Base-by-base conservation (phyloP, 2,888 invertebrate genomes). In the Spialia ferax region DNA sequence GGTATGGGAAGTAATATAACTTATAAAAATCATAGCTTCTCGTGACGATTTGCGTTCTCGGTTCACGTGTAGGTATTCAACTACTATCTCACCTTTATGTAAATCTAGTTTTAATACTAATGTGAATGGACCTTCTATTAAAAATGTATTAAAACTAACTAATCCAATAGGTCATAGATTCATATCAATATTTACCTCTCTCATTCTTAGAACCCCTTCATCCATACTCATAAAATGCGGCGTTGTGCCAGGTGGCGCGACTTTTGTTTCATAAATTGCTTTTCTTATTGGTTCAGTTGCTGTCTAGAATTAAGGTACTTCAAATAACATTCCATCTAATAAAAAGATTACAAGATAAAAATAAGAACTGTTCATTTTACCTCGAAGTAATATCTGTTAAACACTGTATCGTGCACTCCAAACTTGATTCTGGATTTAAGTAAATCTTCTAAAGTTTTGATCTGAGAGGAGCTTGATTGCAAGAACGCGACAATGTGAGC, bases 401-500 rank as follows among this genome's bases (percentile, higher is more conserved):
- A 97, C 18, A 96, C 95, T 0, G 95, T 95, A 73, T 97, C 96
- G 75, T 96, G 95, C 0, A 96, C 95, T 0, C 95, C 96, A 57
- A 96, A 91, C 71, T 94, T 94, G 13, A 97, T 82, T 13, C 96
- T 94, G 0, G 96, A 96, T 70, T 95, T 91, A 2, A 96, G 83
- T 23, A 97, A 87, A 79, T 96, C 96, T 1, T 94, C 88, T 10
- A 96, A 79, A 0, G 95, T 95, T 74, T 93, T 94, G 66, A 97
- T 96, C 73, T 95, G 95, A 1, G 95, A 94, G 0, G 96, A 96
- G 26, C 96, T 96, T 0, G 96, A 96, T 79, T 97, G 96, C 0
- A 97, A 89, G 0, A 97, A 84, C 0, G 96, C 96, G 0, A 97
- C 97, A 56, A 97, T 97, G 76, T 96, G 96, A 0, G 97, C 97